Evolutionary conservation across 1,140 invertebrate genomes (phyloP).

Genomic region (Ceratosolen solmsi): DNA sequence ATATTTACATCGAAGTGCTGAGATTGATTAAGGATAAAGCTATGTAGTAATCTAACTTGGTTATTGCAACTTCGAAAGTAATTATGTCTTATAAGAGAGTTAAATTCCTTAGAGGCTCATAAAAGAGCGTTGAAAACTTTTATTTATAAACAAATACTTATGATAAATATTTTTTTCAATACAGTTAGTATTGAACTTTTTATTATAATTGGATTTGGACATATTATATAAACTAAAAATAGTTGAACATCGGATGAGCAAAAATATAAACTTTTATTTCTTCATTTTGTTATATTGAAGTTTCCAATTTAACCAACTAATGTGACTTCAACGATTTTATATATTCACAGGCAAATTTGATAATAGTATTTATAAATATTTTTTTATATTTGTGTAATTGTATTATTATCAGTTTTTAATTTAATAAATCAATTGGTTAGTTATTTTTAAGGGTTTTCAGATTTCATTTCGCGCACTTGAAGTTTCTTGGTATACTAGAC

Average conservation of each 20-base stretch:
- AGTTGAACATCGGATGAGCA: no score
- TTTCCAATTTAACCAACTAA: background rate
- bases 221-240: no score
- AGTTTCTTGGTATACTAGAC: background rate
- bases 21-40: slow-evolving; percentile 17
- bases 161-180: slow-evolving; percentile 4
- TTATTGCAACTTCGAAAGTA: slow-evolving; percentile 24
- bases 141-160: background rate
- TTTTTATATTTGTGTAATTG: background rate
- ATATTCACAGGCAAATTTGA: no score
- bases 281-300: background rate
- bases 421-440: background rate
- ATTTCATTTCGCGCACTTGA: background rate
- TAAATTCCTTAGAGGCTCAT: background rate
- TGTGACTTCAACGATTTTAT: background rate
- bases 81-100: slow-evolving; percentile 1
- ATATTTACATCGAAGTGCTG: slow-evolving; percentile 15
- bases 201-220: no score
- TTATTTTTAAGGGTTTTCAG: background rate
- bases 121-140: slow-evolving; percentile 5
- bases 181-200: background rate
- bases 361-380: background rate
- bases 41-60: slow-evolving; percentile 3
- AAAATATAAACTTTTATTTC: background rate
- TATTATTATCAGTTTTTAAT: no score